Evolutionary conservation across 2,797 vertebrate species (phyloP).

Genomic region (Cryptoblepharus egeriae): DNA sequence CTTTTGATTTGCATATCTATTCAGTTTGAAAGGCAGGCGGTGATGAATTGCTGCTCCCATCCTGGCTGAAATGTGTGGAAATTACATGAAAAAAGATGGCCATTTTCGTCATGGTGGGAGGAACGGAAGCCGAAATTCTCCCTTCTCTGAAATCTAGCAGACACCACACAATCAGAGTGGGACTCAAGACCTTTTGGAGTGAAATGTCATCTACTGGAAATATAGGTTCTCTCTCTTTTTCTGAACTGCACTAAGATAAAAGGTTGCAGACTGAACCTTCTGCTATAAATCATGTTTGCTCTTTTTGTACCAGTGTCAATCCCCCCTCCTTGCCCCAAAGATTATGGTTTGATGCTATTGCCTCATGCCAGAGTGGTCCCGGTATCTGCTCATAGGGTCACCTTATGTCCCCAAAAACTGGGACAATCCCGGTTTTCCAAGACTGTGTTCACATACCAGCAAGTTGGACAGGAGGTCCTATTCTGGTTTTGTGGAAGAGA

Average conservation of each 20-base stretch:
- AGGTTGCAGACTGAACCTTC: neutral
- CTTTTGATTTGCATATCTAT: conserved; percentile 41
- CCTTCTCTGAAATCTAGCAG: too few species aligned
- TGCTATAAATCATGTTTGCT: neutral
- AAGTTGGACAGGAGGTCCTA: too few species aligned
- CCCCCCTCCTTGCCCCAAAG: neutral
- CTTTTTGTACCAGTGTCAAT: neutral
- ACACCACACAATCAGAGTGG: neutral
- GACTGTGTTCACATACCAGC: too few species aligned
- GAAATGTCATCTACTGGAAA: neutral
- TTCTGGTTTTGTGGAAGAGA: too few species aligned
- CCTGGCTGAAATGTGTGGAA: conserved; percentile 47
- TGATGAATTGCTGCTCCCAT: conserved; percentile 31
- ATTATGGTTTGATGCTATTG: neutral
- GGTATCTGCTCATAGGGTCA: too few species aligned
- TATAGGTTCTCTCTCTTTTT: neutral
- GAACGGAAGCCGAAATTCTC: too few species aligned
- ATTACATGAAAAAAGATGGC: conserved; percentile 22
- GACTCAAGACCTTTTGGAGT: neutral
- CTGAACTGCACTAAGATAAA: neutral
- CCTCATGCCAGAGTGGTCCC: too few species aligned
- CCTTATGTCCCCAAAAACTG: too few species aligned
- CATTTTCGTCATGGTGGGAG: too few species aligned
- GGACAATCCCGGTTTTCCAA: too few species aligned
- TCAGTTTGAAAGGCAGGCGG: conserved; percentile 28